These are phyloP conservation scores for Electrona antarctica DNA, from an alignment of 2,113 vertebrate species.

Conservation along the genomic window DNA sequence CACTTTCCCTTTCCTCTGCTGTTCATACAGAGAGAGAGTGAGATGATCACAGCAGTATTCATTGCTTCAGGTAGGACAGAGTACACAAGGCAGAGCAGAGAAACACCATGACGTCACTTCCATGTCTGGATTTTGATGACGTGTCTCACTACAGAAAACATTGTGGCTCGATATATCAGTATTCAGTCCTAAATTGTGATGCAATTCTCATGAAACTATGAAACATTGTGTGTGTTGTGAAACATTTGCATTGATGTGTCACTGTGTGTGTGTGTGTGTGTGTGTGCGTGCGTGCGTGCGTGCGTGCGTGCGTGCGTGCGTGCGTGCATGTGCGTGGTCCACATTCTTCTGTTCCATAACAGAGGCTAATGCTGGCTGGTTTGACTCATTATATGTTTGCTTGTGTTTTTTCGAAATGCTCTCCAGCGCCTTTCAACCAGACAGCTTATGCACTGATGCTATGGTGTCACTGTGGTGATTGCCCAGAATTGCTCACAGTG, in stretches of 20 bases:
- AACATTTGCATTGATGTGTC: too few relatives aligned
- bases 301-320: too few relatives aligned
- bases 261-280: too few relatives aligned
- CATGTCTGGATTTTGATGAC: slow-evolving; percentile 1
- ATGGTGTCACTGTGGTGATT: slow-evolving; percentile 10
- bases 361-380: slow-evolving; percentile 64
- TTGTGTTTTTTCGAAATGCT: not conserved
- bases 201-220: not conserved
- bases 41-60: slow-evolving; percentile 50
- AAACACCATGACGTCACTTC: slow-evolving; percentile 22
- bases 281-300: too few relatives aligned
- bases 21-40: slow-evolving; percentile 1
- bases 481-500: slow-evolving; percentile 56
- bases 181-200: not conserved
- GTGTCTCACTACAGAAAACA: slow-evolving; percentile 25
- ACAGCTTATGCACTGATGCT: not conserved
- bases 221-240: not conserved
- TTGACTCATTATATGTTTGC: slow-evolving; percentile 44
- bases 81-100: slow-evolving; percentile 52
- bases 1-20: slow-evolving; percentile 57
- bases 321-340: slow-evolving; percentile 6
- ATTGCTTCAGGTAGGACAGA: slow-evolving; percentile 33
- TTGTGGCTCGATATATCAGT: slow-evolving; percentile 17
- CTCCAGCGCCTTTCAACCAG: too few relatives aligned
- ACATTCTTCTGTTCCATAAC: slow-evolving; percentile 34